A percentile compares a stretch with the other conserved stretches of the same genome.
Evolutionary conservation across 2,888 invertebrate genomes (phyloP).

Genomic region (Caradrina kadenii): DNA sequence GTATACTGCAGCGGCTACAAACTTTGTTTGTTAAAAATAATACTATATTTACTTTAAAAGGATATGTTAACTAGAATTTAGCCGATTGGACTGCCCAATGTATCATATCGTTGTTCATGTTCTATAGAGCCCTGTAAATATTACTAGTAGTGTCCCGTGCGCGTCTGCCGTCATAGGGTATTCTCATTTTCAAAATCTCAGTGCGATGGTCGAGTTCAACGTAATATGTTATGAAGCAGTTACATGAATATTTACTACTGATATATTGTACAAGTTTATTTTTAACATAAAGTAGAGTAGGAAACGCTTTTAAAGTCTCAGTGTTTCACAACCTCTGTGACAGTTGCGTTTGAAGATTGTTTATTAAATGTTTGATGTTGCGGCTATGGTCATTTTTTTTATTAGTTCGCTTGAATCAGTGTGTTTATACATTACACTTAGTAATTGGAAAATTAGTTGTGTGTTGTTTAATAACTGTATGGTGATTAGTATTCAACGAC

Average conservation of each 20-base stretch:
- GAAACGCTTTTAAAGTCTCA: not conserved
- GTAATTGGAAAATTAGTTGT: too few species aligned
- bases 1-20: too few species aligned
- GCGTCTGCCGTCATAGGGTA: slow-evolving; percentile 62
- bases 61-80: too few species aligned
- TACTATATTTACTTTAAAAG: too few species aligned
- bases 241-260: slow-evolving; percentile 39
- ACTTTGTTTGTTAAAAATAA: too few species aligned
- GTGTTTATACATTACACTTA: not conserved
- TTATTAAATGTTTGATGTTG: slow-evolving; percentile 14
- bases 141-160: slow-evolving; percentile 24
- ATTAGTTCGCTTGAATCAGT: not conserved
- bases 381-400: not conserved
- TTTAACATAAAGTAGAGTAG: slow-evolving; percentile 9
- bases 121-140: slow-evolving; percentile 39
- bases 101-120: slow-evolving; percentile 5
- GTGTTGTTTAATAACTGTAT: not conserved
- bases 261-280: slow-evolving; percentile 9
- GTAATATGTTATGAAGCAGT: slow-evolving; percentile 31
- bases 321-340: not conserved
- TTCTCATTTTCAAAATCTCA: slow-evolving; percentile 66
- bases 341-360: slow-evolving; percentile 9
- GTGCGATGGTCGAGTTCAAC: slow-evolving; percentile 48
- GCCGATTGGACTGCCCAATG: too few species aligned
- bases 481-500: not conserved